Percentiles rank a stretch among this genome's conserved stretches.
Evolutionary conservation across 92 coral and sea anemone genomes (phyloP).

Genomic region (Umimayanthus chanpuru): DNA sequence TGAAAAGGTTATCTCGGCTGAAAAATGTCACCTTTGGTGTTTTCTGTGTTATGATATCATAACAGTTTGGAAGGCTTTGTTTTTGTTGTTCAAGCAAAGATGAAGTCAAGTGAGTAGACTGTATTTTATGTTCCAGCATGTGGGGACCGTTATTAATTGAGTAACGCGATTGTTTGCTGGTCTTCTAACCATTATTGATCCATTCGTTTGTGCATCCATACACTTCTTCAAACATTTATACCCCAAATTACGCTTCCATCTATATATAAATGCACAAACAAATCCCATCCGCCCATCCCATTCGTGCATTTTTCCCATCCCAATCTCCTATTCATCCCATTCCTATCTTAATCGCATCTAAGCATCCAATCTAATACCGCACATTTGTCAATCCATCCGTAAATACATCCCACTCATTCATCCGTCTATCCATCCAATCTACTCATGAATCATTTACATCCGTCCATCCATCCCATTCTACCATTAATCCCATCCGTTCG

Average conservation of each 20-base stretch:
- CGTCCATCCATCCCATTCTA: background rate
- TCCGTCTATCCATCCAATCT: background rate
- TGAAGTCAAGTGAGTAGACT: background rate
- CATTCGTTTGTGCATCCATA: background rate
- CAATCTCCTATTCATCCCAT: background rate
- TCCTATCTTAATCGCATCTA: background rate
- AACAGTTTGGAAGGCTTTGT: background rate
- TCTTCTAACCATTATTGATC: background rate
- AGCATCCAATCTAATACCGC: background rate
- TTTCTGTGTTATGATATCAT: background rate
- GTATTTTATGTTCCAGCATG: too few relatives aligned
- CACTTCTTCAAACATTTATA: background rate
- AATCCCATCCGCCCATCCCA: background rate
- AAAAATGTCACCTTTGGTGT: background rate
- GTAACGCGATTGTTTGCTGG: background rate
- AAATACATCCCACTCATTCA: too few relatives aligned
- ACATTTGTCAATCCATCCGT: background rate
- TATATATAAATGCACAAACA: constrained; percentile 18
- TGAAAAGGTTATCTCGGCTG: background rate
- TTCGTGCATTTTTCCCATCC: background rate
- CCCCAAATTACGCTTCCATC: background rate
- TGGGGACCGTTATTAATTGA: too few relatives aligned
- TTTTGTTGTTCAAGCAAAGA: background rate
- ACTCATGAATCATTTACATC: background rate
- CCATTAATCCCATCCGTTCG: background rate